Evolutionary conservation across 2,888 invertebrate genomes (phyloP), one percentile per base, ranked within the genome.

Genomic region (Nephrocerus scutellatus): DNA sequence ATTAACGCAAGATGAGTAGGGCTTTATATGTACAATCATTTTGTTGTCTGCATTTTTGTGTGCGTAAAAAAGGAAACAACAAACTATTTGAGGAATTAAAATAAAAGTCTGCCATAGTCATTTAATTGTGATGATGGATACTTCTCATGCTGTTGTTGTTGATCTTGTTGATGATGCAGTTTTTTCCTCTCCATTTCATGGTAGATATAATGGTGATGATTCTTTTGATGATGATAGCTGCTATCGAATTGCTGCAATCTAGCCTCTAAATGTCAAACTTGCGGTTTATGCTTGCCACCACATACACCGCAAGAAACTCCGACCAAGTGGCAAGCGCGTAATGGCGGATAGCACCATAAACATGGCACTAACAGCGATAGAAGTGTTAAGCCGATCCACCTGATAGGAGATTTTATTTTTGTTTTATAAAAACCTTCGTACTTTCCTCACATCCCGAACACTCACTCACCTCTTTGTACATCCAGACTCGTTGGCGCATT

Each of bases 281-380:
- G 57, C 46, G 74, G 74, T 47, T 71, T 73, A 66, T 93, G 93
- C 52, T 77, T 75, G 6, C 89, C 90, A 38, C 91, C 93, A 56
- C 90, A 89, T 40, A 85, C 64, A 43, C 82, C 83, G 59, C 89
- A 87, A 36, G 78, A 75, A 46, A 84, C 75, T 35, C 88, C 88
- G 56, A 86, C 82, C 71, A 79, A 77, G 70, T 92, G 91, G 59
- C 84, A 82, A 54, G 85, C 81, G 55, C 82, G 81, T 48, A 93
- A 74, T 43, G 91, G 90, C 56, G 84, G 79, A 73, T 95, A 95
- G 71, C 90, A 86, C 78, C 93, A 95, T 56, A 96, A 74, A 70
- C 95, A 95, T 51, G 95, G 95, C 59, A 93, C 84, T 54, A 93
- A 72, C 49, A 92, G 70, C 43, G 88, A 87, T 37, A 95, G 77